Percentiles rank a stretch among this genome's conserved stretches.
Conservation (phyloP, 2,113 vertebrate genomes). For the Myotis yumanensis region DNA sequence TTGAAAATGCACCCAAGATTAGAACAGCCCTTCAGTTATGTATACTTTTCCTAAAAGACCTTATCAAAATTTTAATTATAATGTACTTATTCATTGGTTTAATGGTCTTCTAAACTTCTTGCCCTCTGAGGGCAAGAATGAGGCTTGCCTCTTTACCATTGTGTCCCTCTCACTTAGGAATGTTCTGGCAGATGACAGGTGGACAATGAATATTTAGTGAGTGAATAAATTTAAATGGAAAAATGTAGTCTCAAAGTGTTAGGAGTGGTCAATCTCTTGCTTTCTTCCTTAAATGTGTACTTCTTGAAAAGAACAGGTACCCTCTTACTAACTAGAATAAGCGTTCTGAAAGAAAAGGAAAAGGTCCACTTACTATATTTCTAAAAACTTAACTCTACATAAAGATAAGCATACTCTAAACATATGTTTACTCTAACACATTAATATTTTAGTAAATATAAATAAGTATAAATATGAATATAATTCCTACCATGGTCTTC, state of each 20-base stretch:
- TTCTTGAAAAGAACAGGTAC: neutral
- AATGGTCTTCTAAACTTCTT: neutral
- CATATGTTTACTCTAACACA: neutral
- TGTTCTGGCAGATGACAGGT: neutral
- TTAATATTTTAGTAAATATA: slow-evolving; percentile 29
- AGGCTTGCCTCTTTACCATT: neutral
- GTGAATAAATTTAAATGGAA: neutral
- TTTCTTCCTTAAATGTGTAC: neutral
- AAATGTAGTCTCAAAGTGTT: neutral
- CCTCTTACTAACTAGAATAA: neutral
- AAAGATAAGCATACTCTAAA: slow-evolving; percentile 27
- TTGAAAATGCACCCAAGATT: neutral
- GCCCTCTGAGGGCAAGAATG: neutral
- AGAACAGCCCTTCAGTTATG: neutral
- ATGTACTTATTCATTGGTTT: neutral
- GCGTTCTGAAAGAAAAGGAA: neutral
- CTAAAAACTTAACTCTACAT: neutral
- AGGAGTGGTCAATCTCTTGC: neutral
- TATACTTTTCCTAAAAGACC: neutral
- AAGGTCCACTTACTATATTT: neutral
- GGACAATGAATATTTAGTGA: neutral
- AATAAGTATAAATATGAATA: neutral
- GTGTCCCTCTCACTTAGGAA: neutral
- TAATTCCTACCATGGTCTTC: neutral
- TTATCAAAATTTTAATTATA: neutral